Base-by-base conservation (phyloP, 2,797 vertebrate genomes). In the Gymnocypris eckloni region DNA sequence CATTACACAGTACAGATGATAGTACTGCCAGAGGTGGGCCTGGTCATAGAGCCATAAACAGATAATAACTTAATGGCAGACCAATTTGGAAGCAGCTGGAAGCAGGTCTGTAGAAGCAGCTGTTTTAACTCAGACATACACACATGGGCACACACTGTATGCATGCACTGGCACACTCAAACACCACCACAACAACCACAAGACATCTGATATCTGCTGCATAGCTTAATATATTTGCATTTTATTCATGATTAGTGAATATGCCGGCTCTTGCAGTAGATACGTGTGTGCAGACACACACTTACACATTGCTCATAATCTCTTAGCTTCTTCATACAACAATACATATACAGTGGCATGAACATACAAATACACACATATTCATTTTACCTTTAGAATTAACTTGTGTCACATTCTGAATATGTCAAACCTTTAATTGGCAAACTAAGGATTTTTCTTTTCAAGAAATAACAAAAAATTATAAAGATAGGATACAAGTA, bases 11-110 rank as follows among this genome's bases (percentile, higher is more conserved):
- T 91, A 92, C 91, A 64, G 85, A 87, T 86, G 85, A 89, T 90
- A 89, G 66, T 90, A 90, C 93, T 93, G 94, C 94, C 95, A 93
- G 89, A 89, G 90, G 93, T 93, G 94, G 88, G 86, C 93, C 89
- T 90, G 0, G 69, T 90, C 92, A 94, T 93, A 93, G 93, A 96
- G 94, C 94, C 92, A 91, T 95, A 96, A 95, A 93, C 93, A 95
- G 96, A 96, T 96, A 96, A 97, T 96, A 93, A 96, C 92, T 96
- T 97, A 97, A 97, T 97, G 94, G 94, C 88, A 89, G 91, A 92
- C 89, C 95, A 97, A 97, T 97, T 97, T 96, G 93, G 93, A 95
- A 96, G 95, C 96, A 97, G 96, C 96, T 96, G 96, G 95, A 94
- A 92, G 94, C 90, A 87, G 93, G 92, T 94, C 92, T 92, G 93